A percentile compares a stretch with the other conserved stretches of the same genome.
phyloP scores from a whole-genome alignment of 1,140 invertebrate species.

The Magallana gigas region DNA sequence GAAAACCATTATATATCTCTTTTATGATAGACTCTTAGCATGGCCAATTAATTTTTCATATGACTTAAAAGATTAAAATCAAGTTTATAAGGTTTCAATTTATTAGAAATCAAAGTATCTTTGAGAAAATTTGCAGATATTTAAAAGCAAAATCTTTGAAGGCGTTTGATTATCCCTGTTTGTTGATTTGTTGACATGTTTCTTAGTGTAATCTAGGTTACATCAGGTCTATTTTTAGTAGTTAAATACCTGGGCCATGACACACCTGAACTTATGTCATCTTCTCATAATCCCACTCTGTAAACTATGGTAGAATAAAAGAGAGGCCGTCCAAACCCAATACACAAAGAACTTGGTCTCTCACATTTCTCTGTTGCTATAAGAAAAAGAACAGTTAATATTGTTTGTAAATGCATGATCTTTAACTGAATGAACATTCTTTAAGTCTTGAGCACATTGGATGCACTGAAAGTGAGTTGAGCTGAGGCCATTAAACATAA shows the following conservation, averaged over 20 bases:
- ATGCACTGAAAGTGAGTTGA: not conserved
- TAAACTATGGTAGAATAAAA: not conserved
- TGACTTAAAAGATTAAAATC: too few species aligned
- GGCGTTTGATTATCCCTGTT: too few species aligned
- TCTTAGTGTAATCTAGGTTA: not conserved
- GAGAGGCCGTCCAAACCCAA: not conserved
- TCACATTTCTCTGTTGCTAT: constrained; percentile 7
- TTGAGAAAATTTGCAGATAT: too few species aligned
- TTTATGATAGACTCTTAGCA: too few species aligned
- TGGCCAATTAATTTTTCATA: too few species aligned
- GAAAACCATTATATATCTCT: too few species aligned
- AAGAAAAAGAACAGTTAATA: constrained; percentile 18
- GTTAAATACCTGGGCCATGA: constrained; percentile 11
- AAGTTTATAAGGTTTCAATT: too few species aligned
- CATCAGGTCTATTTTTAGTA: not conserved
- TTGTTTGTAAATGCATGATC: constrained; percentile 15
- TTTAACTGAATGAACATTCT: not conserved
- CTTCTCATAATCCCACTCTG: constrained; percentile 3
- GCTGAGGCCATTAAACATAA: not conserved
- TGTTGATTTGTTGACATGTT: not conserved
- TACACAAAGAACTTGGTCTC: not conserved
- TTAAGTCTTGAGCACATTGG: not conserved
- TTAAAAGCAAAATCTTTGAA: too few species aligned
- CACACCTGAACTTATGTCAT: constrained; percentile 29
- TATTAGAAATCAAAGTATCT: too few species aligned